phyloP scores from a whole-genome alignment of 2,888 invertebrate species.

The Ophion obscuratus region DNA sequence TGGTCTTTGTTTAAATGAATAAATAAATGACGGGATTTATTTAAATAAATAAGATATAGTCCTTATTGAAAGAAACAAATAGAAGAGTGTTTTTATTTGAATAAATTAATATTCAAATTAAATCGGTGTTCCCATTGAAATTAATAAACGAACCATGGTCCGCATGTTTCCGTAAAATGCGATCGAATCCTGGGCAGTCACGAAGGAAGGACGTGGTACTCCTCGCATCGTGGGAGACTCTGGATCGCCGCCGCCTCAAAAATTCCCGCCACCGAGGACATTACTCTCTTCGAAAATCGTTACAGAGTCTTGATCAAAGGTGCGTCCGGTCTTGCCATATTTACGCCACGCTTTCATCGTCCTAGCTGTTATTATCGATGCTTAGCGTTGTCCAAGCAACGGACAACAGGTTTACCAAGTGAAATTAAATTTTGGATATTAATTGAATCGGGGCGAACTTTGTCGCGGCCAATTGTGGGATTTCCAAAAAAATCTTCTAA shows the following conservation, averaged over 20 bases:
- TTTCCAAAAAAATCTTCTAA: no score
- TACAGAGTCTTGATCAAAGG: slow-evolving; percentile 89
- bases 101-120: not conserved
- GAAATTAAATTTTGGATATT: not conserved
- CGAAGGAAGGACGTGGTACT: slow-evolving; percentile 98
- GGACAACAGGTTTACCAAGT: not conserved
- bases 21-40: no score
- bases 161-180: not conserved
- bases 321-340: slow-evolving; percentile 77
- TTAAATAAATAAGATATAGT: not conserved
- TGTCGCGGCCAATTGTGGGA: no score
- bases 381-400: not conserved
- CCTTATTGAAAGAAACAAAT: no score
- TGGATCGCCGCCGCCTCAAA: slow-evolving; percentile 97
- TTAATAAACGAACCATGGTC: not conserved
- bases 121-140: not conserved
- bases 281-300: slow-evolving; percentile 89
- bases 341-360: not conserved
- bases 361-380: not conserved
- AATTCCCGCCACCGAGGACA: slow-evolving; percentile 88
- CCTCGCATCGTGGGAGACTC: slow-evolving; percentile 94
- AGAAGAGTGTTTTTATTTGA: not conserved
- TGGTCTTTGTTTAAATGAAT: no score
- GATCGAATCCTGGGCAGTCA: slow-evolving; percentile 86
- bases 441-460: no score